Base-by-base conservation (phyloP, 2,888 invertebrate genomes). In the Tenthredo distinguenda region DNA sequence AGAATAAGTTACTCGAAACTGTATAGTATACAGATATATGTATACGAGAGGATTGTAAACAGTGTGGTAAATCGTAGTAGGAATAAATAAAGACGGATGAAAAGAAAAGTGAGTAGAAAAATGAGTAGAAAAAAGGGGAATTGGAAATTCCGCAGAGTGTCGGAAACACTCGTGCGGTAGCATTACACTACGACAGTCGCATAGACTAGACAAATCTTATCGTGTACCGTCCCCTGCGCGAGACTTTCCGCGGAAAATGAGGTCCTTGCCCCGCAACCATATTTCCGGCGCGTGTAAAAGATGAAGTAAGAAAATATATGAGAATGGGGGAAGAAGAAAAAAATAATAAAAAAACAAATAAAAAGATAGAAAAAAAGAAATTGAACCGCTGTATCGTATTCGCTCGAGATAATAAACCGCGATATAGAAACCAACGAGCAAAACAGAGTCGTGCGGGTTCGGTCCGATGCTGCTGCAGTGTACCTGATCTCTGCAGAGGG, bases 371-470 rank as follows among this genome's bases (percentile, higher is more conserved):
- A 40, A 47, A 47, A 40, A 26, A 12, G 26, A n/a, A 71, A 18
- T 47, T 18, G 0, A 26, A 74, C 47, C 12, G 9, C 26, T 34
- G 18, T 43, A 74, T 40, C n/a, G 47, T 50, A 47, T 77, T 77
- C 77, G n/a, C 77, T 31, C 18, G 77, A 55, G 47, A 77, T 77
- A 77, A 77, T 77, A 55, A 77, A 50, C 55, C 47, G 31, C 77
- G 77, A 77, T 77, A 77, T 50, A 47, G 26, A 26, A 26, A 55
- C n/a, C 26, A 74, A 74, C 47, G 76, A 31, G 76, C 31, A 50
- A 26, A 77, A 77, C 55, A 77, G 55, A 55, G 55, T 55, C 55
- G 55, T 55, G 18, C 50, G 10, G 37, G n/a, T 21, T 18, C 18
- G 47, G 15, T 77, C 55, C 55, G 10, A 74, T 43, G 43, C 12